Evolutionary conservation across 2,113 vertebrate species (phyloP), one percentile per base, ranked within the genome.

Genomic region (Sylvietta virens): DNA sequence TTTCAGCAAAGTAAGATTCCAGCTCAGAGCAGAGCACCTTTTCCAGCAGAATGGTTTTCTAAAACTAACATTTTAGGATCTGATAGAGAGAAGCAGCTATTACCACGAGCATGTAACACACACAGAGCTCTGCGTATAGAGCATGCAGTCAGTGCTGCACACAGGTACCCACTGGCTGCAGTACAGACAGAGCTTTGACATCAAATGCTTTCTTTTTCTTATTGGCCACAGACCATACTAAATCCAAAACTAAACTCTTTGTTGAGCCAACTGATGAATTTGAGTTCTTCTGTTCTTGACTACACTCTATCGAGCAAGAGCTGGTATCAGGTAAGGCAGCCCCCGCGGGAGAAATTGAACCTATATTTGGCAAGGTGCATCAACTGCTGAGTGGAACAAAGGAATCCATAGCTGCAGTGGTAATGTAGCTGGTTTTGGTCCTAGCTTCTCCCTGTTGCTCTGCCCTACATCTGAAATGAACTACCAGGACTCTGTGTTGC

Each of bases 81-180:
- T 48, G 40, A 39, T 51, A 62, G 66, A 65, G 57, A 47, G 40
- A 35, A 44, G 44, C 21, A 65, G 15, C 28, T 79, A 15, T 79
- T 48, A 20, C 4, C 12, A 28, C 0, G 0, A 17, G 15, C 18
- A 6, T 27, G 9, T 42, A 70, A 44, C 9, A 22, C 21, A 28
- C 10, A 40, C 1, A 47, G 2, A 37, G 8, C 4, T 35, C 21
- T 61, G 28, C 14, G 12, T 23, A 3, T 11, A 6, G 30, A 44
- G 33, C 8, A 10, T 15, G 6, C 4, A 44, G 10, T 13, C 39
- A n/a, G 27, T 27, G n/a, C n/a, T 84, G 50, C 26, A 60, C 3
- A 1, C 0, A 2, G 24, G 35, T 78, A 35, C 22, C 30, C 26
- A 18, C 7, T 54, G 56, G 53, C 58, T 61, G 47, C 22, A 51